phyloP scores from a whole-genome alignment of 2,888 invertebrate genomes.

The Actias luna region DNA sequence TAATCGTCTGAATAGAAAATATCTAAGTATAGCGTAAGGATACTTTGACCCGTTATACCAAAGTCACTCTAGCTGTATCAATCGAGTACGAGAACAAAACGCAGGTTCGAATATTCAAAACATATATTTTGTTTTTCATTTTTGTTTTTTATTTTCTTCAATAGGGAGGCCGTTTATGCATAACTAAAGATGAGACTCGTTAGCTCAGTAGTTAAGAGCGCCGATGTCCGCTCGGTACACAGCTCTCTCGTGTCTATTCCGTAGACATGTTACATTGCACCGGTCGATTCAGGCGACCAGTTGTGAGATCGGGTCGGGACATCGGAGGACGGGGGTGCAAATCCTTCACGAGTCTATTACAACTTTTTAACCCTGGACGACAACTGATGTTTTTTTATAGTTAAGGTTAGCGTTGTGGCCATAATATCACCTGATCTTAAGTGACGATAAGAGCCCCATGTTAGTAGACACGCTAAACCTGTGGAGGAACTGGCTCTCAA shows the following conservation, averaged over 20 bases:
- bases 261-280: not conserved
- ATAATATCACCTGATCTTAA: too few relatives aligned
- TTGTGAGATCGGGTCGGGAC: not conserved
- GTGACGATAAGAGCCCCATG: too few relatives aligned
- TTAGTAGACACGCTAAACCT: too few relatives aligned
- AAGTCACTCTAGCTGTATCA: too few relatives aligned
- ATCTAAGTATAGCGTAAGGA: too few relatives aligned
- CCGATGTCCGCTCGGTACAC: slow-evolving; percentile 14
- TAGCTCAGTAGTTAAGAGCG: slow-evolving; percentile 20
- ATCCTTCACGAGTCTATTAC: slow-evolving; percentile 25
- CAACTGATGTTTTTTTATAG: too few relatives aligned
- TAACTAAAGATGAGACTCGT: slow-evolving; percentile 2
- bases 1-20: too few relatives aligned
- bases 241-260: not conserved
- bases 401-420: too few relatives aligned
- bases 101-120: not conserved
- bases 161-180: not conserved
- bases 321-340: slow-evolving; percentile 28
- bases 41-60: too few relatives aligned
- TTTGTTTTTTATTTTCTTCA: not conserved
- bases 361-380: not conserved
- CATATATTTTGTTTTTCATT: not conserved
- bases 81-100: too few relatives aligned
- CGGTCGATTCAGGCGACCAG: not conserved
- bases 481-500: too few relatives aligned